phyloP scores from a whole-genome alignment of 2,113 vertebrate genomes.

The Pangasianodon gigas region DNA sequence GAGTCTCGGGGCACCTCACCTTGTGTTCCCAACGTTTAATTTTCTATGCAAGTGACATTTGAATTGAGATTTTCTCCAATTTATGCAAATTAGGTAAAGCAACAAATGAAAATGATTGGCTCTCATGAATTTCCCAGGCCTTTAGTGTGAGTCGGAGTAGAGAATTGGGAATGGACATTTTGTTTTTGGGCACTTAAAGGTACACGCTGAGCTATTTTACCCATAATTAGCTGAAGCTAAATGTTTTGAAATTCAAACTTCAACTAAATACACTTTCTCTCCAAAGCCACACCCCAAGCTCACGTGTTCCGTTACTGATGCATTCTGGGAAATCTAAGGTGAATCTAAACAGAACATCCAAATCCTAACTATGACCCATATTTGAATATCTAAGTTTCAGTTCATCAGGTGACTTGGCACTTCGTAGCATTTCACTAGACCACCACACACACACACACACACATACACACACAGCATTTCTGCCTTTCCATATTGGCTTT shows the following conservation, averaged over 20 bases:
- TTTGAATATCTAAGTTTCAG: not conserved
- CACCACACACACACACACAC: not conserved
- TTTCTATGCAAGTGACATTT: not conserved
- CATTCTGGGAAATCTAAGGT: not conserved
- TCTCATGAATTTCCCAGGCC: not conserved
- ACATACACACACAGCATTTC: not conserved
- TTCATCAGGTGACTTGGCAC: not conserved
- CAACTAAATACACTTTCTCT: not conserved
- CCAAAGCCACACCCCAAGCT: not conserved
- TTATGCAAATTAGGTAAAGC: not conserved
- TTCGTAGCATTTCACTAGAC: not conserved
- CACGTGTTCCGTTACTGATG: not conserved
- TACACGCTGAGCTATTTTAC: not conserved
- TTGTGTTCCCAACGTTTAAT: not conserved
- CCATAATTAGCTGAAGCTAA: not conserved
- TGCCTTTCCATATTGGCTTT: not conserved
- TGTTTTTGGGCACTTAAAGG: not conserved
- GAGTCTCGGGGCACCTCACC: constrained; percentile 64
- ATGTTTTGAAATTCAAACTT: not conserved
- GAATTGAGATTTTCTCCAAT: not conserved
- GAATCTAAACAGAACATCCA: not conserved
- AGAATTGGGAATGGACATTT: not conserved
- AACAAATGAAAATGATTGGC: not conserved
- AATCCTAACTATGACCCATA: not conserved
- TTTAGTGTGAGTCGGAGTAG: not conserved